Percentiles rank a stretch among this genome's conserved stretches.
Conservation (phyloP, 2,113 vertebrate species). For the Peromyscus maniculatus region DNA sequence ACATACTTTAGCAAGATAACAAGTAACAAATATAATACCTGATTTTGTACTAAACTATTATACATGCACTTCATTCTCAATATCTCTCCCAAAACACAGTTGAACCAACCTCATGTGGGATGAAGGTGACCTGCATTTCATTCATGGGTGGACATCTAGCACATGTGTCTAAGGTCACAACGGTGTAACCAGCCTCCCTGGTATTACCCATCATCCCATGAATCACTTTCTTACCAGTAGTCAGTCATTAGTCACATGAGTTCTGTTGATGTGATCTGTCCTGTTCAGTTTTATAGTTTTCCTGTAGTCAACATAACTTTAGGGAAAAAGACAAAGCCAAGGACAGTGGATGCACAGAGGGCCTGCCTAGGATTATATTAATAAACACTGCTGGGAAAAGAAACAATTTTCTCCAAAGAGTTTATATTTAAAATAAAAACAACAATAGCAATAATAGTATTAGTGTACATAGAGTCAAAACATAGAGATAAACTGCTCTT, state of each 20-base stretch:
- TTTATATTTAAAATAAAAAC: slow-evolving; percentile 52
- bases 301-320: slow-evolving; percentile 67
- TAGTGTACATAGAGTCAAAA: background rate
- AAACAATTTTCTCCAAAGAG: slow-evolving; percentile 53
- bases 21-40: slow-evolving; percentile 43
- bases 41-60: slow-evolving; percentile 12
- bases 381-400: background rate
- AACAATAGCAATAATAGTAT: background rate
- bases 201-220: background rate
- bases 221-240: slow-evolving; percentile 51
- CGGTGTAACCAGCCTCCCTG: background rate
- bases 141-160: background rate
- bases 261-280: slow-evolving; percentile 50
- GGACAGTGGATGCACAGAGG: slow-evolving; percentile 6
- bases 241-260: slow-evolving; percentile 66
- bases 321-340: slow-evolving; percentile 56
- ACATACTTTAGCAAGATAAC: slow-evolving; percentile 52
- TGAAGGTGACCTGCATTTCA: background rate
- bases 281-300: slow-evolving; percentile 59
- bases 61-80: background rate
- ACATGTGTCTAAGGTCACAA: background rate
- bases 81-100: slow-evolving; percentile 1
- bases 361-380: background rate
- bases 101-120: background rate
- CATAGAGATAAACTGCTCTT: slow-evolving; percentile 9